Base-by-base conservation (phyloP, 2,113 vertebrate species). In the Ictalurus furcatus region DNA sequence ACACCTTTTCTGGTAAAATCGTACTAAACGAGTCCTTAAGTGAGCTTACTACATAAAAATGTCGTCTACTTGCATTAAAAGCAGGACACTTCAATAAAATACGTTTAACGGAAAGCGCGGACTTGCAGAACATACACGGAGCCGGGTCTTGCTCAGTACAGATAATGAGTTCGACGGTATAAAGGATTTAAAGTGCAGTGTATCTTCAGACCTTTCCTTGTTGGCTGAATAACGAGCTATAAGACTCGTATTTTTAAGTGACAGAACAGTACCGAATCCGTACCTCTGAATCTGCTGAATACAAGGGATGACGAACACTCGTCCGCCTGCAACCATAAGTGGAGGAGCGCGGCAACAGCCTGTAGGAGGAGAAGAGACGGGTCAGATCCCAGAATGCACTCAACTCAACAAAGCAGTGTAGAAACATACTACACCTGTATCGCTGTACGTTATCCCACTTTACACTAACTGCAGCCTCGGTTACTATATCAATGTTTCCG, bases 251-350 rank as follows among this genome's bases (percentile, higher is more conserved):
- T 44, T 4, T 37, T 7, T n/a, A 52, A 28, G 21, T 13, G 11
- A 52, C 40, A 1, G 44, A 28, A 23, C 71, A 56, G 74, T 8
- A 40, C 40, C 8, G 48, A 58, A 71, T 58, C 17, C 2, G 85
- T 93, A 98, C 97, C 97, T 97, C 93, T 98, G 97, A 89, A 98
- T 96, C 94, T 97, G 90, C 85, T 98, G 97, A 90, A 98, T 90
- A 82, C 97, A 98, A 0, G 98, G 98, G 25, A 98, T 0, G 58
- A 98, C 98, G 93, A 98, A 98, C 67, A 98, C 97, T 81, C 97
- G 92, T 4, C 98, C 98, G 89, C 98, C 98, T 19, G 97, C 97
- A 76, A 98, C 97, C 97, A 98, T 97, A 79, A 98, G 91, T 21
- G 96, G 96, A 61, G 97, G 97, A 76, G 97, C 97, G 48, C 97